Percentiles rank a stretch among this genome's conserved stretches.
phyloP scores from a whole-genome alignment of 1,140 invertebrate genomes.

The Leptopilina boulardi region DNA sequence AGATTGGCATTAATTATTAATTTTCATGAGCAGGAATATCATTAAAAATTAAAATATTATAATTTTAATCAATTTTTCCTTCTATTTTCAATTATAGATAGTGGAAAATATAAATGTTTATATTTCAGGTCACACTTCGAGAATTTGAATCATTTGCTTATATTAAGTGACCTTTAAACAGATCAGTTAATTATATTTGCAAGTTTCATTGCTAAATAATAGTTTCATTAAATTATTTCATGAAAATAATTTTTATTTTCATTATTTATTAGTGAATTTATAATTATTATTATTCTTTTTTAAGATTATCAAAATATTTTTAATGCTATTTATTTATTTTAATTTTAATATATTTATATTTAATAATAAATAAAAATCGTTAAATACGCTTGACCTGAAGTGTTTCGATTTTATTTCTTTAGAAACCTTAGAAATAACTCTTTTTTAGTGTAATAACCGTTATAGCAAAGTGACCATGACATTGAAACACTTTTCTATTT shows the following conservation, averaged over 20 bases:
- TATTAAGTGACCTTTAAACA: too few species aligned
- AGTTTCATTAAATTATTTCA: neutral
- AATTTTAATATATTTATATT: neutral
- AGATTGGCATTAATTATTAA: too few species aligned
- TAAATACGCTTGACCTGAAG: neutral
- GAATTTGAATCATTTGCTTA: neutral
- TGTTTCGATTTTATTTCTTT: neutral
- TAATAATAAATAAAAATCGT: neutral
- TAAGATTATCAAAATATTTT: too few species aligned
- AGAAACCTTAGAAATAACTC: neutral
- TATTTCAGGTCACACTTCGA: neutral
- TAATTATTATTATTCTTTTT: too few species aligned
- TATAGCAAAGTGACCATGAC: conserved; percentile 38
- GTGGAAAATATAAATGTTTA: neutral
- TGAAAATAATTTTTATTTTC: too few species aligned
- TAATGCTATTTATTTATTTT: too few species aligned
- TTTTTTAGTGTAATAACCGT: neutral
- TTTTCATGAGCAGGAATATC: too few species aligned
- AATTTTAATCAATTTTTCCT: too few species aligned
- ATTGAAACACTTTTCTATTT: conserved; percentile 45
- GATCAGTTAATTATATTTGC: neutral
- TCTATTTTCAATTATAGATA: neutral
- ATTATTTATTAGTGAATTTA: too few species aligned
- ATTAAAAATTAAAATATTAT: too few species aligned
- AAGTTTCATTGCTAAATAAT: neutral